Evolutionary conservation across 2,113 vertebrate genomes (phyloP), one percentile per base, ranked within the genome.

Genomic region (Mobula birostris): DNA sequence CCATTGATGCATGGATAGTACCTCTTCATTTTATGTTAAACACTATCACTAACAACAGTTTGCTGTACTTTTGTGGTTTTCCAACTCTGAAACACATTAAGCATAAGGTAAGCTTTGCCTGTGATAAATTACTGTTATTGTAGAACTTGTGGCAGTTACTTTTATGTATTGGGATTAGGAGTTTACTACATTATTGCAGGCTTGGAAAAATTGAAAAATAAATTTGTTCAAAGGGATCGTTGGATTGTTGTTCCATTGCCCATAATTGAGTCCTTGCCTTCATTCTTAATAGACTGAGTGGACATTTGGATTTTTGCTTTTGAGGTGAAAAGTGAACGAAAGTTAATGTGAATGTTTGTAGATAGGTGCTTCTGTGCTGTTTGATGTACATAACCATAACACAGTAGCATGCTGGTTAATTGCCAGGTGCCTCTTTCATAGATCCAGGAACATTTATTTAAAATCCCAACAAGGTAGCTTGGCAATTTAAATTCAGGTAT

Each of bases 61-160:
- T 97, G 14, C 96, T 99, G 5, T 99, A 99, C 96, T 99, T 99
- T 96, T 98, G 98, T 95, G 99, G 99, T 94, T 99, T 99, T 96
- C 98, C 99, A 95, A 99, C 99, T 32, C 95, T 99, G 95, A 98
- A 98, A 70, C 98, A 99, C 95, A 99, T 99, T 96, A 97, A 95
- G 78, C 98, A 99, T 96, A 98, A 98, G 97, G 99, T 98, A 96
- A 96, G 96, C 95, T 94, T 94, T 56, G 48, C 24, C n/a, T 24
- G 29, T 58, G 24, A 8, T 14, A 36, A 66, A 27, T 85, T 68
- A 66, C 94, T 94, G 87, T 83, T 7, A 21, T 94, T 94, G 94
- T 95, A 72, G 68, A 0, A 79, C 27, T 94, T 95, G 36, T 7
- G 1, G 8, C 24, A 56, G 3, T 76, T 76, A 40, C 12, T 56